Evolutionary conservation across 2,888 invertebrate species (phyloP).

Genomic region (Calameuta idolon): DNA sequence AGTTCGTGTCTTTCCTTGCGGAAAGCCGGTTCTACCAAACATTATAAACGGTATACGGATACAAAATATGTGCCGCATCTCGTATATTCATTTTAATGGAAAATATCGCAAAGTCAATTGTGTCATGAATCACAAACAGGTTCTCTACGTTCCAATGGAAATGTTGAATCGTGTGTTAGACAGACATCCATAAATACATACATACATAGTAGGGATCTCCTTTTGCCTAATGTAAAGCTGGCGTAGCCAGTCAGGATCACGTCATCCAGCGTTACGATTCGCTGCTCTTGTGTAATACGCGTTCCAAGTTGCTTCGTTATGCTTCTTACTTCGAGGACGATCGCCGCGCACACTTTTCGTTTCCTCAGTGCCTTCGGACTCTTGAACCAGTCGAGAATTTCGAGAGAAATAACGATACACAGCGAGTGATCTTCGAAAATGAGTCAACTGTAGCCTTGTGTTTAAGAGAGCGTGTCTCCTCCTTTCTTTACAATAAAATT

Average conservation of each 20-base stretch:
- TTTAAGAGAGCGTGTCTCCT: slow-evolving; percentile 1
- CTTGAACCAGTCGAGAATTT: background rate
- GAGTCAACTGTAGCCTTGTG: background rate
- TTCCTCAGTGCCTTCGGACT: background rate
- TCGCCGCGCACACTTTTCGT: slow-evolving; percentile 1
- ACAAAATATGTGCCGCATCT: background rate
- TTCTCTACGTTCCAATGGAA: background rate
- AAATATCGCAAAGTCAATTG: background rate
- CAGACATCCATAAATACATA: background rate
- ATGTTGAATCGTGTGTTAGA: background rate
- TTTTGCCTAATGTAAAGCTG: background rate
- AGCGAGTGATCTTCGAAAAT: background rate
- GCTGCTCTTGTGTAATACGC: slow-evolving; percentile 3
- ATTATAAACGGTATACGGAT: background rate
- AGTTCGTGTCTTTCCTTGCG: background rate
- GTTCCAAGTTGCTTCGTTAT: slow-evolving; percentile 4
- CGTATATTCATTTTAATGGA: background rate
- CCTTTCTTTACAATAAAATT: background rate
- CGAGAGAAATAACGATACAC: background rate
- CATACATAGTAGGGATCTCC: too few species aligned
- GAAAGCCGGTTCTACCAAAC: background rate
- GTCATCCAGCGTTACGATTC: slow-evolving; percentile 9
- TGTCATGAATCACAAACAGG: background rate
- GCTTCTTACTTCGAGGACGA: background rate
- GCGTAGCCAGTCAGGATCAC: slow-evolving; percentile 4